These are phyloP conservation scores for Euura lappo DNA, from an alignment of 1,140 invertebrate genomes.

Conservation along the genomic window DNA sequence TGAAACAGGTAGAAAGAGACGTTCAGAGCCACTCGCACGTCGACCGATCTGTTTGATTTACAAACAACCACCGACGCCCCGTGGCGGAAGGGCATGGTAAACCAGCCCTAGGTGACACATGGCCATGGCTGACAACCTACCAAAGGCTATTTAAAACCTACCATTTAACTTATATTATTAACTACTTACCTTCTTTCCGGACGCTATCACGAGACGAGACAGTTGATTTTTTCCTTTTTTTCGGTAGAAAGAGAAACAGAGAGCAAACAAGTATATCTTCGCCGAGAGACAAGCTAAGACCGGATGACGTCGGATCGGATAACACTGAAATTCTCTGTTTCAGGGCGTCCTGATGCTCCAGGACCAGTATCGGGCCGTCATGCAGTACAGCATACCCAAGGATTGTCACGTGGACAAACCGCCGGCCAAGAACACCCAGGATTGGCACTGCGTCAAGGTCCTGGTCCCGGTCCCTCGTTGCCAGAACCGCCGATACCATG, in stretches of 20 bases:
- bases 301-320: slow-evolving; percentile 55
- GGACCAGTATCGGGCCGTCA: slow-evolving; percentile 72
- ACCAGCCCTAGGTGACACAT: slow-evolving; percentile 53
- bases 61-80: slow-evolving; percentile 48
- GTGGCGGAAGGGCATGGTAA: slow-evolving; percentile 59
- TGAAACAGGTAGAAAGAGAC: slow-evolving; percentile 81
- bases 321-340: slow-evolving; percentile 62
- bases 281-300: slow-evolving; percentile 53
- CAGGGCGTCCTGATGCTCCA: slow-evolving; percentile 74
- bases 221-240: slow-evolving; percentile 13
- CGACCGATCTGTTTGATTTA: slow-evolving; percentile 54
- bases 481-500: neutral
- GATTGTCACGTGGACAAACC: slow-evolving; percentile 63
- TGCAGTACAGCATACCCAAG: slow-evolving; percentile 75
- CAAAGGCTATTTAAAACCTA: slow-evolving; percentile 47
- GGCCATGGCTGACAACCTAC: slow-evolving; percentile 54
- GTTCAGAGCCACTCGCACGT: slow-evolving; percentile 49
- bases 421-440: slow-evolving; percentile 63
- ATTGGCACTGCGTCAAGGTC: slow-evolving; percentile 75
- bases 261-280: slow-evolving; percentile 28
- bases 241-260: neutral
- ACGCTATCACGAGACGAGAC: neutral
- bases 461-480: neutral
- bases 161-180: slow-evolving; percentile 41
- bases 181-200: neutral